Conservation (phyloP, 30 jellyfish, hydroid and myxozoan genomes). For the Hydractinia symbiolongicarpus region DNA sequence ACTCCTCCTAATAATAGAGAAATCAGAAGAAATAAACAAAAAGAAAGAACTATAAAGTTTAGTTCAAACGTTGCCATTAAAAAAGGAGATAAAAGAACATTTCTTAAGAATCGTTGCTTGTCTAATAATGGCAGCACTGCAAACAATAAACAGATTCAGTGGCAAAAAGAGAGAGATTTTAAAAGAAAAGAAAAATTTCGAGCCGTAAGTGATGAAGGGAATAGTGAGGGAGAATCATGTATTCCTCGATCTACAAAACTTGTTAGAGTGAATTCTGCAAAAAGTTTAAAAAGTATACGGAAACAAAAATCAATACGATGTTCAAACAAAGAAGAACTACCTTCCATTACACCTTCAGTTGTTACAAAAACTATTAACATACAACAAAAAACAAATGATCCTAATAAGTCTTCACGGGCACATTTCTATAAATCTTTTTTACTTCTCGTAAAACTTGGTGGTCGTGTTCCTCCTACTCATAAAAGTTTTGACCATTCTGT, state of each 20-base stretch:
- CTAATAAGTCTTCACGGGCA: constrained; percentile 8
- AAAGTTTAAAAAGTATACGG: constrained; percentile 20
- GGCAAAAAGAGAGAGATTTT: constrained; percentile 1
- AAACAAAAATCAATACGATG: constrained; percentile 10
- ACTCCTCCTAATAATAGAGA: constrained; percentile 57
- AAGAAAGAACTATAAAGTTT: constrained; percentile 9
- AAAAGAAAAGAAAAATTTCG: background rate
- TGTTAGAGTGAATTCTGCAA: constrained; percentile 33
- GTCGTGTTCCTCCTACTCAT: constrained; percentile 1
- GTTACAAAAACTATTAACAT: constrained; percentile 13
- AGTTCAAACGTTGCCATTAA: background rate
- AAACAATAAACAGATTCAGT: background rate
- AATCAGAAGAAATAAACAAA: constrained; percentile 41
- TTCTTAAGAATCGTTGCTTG: background rate
- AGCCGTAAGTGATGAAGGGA: background rate
- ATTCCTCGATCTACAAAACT: constrained; percentile 26
- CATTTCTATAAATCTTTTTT: constrained; percentile 34
- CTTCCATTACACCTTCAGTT: background rate
- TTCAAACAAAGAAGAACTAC: constrained; percentile 1
- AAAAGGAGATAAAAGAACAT: background rate
- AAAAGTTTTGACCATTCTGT: background rate
- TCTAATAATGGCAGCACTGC: background rate
- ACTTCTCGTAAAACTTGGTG: constrained; percentile 34
- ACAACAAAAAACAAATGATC: background rate
- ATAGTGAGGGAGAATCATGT: background rate